Percentiles rank a stretch among this genome's conserved stretches.
These are phyloP conservation scores for Drosophila parvula DNA, from an alignment of 1,140 invertebrate species.

Conservation along the genomic window DNA sequence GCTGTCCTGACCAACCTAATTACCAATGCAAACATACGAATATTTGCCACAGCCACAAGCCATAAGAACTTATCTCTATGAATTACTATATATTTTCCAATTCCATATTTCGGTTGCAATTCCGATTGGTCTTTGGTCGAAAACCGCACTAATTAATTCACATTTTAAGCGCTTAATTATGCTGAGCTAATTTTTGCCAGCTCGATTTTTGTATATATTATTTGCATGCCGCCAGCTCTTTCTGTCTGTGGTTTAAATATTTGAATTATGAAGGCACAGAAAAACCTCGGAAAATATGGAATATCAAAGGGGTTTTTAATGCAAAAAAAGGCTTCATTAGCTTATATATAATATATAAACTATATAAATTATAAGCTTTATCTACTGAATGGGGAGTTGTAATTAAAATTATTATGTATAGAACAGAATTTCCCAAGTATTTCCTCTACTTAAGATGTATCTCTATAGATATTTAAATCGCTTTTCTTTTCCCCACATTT, in stretches of 20 bases:
- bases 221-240: no score
- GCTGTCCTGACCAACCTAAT: conserved; percentile 12
- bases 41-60: conserved; percentile 1
- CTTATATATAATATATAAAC: no score
- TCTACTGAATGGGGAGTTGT: no score
- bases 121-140: neutral
- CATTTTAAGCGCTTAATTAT: neutral
- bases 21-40: conserved; percentile 23
- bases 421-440: neutral
- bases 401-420: neutral
- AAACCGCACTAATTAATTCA: neutral
- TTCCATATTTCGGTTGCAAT: neutral
- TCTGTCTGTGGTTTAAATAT: neutral
- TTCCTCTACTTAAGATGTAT: neutral
- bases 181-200: neutral
- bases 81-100: conserved; percentile 13
- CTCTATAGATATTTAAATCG: no score
- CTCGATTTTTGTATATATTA: neutral
- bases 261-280: neutral
- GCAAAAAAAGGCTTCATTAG: no score
- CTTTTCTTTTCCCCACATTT: neutral
- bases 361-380: no score
- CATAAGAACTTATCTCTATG: conserved; percentile 4
- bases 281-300: no score
- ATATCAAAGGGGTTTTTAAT: no score